Conservation (phyloP, 2,797 vertebrate species). For the Taenioides sp. region DNA sequence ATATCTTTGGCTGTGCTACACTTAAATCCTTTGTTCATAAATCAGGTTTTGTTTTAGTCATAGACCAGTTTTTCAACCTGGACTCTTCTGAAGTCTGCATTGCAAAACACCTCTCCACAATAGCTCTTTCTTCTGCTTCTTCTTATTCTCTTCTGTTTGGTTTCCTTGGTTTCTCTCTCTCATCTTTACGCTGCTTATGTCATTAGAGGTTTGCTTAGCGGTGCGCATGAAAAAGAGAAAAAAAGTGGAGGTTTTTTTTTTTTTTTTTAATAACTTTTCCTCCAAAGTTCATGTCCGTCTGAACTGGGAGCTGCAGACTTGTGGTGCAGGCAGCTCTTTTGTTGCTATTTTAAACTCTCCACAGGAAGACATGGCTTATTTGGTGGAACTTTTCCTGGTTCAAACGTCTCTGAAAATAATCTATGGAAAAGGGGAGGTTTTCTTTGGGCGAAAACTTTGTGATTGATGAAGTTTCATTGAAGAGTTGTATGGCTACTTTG, state of each 20-base stretch:
- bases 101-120: background rate
- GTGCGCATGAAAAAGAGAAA: slow-evolving; percentile 71
- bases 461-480: background rate
- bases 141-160: background rate
- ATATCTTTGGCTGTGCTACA: background rate
- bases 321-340: slow-evolving; percentile 53
- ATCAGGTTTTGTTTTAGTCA: background rate
- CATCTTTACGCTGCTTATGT: slow-evolving; percentile 48
- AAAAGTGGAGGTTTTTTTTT: too few species aligned
- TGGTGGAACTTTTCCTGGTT: slow-evolving; percentile 7
- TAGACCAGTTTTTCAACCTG: slow-evolving; percentile 21
- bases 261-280: slow-evolving; percentile 68
- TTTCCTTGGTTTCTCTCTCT: slow-evolving; percentile 17
- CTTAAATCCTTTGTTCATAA: background rate
- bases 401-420: background rate
- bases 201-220: slow-evolving; percentile 69
- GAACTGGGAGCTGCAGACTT: slow-evolving; percentile 78
- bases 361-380: slow-evolving; percentile 4
- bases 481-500: background rate
- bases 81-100: background rate
- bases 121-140: background rate
- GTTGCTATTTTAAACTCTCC: slow-evolving; percentile 9
- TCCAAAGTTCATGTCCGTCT: slow-evolving; percentile 85
- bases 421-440: background rate
- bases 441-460: background rate